A percentile compares a stretch with the other conserved stretches of the same genome.
Conservation (phyloP, 2,888 invertebrate genomes). For the Scrobipalpa atriplicella region DNA sequence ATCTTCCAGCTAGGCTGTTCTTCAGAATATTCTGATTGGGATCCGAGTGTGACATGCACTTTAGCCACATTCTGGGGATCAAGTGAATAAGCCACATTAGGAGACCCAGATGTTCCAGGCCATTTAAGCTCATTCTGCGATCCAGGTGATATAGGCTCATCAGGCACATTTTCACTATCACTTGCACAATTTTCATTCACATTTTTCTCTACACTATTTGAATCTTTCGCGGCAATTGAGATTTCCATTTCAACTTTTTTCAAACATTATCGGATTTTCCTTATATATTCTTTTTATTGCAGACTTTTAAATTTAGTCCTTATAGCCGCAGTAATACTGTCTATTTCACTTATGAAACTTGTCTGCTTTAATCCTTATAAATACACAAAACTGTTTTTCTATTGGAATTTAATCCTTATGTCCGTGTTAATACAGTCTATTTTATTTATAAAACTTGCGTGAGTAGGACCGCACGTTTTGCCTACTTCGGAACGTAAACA, state of each 20-base stretch:
- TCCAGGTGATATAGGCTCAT: no score
- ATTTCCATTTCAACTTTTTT: not conserved
- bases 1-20: not conserved
- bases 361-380: no score
- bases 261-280: not conserved
- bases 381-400: no score
- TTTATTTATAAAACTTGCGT: not conserved
- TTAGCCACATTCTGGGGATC: not conserved
- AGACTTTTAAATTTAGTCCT: no score
- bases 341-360: not conserved
- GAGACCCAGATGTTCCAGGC: no score
- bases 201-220: not conserved
- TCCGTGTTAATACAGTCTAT: not conserved
- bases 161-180: no score
- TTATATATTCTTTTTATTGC: no score
- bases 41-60: not conserved
- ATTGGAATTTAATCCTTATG: not conserved
- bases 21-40: not conserved
- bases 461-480: not conserved
- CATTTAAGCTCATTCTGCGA: no score
- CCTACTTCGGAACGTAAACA: constrained; percentile 44
- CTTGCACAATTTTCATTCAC: not conserved
- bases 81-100: no score
- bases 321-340: not conserved
- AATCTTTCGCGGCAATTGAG: not conserved